These are phyloP conservation scores for Paracentrotus lividus DNA, from an alignment of 53 echinoderm and acorn worm species.

Conservation along the genomic window DNA sequence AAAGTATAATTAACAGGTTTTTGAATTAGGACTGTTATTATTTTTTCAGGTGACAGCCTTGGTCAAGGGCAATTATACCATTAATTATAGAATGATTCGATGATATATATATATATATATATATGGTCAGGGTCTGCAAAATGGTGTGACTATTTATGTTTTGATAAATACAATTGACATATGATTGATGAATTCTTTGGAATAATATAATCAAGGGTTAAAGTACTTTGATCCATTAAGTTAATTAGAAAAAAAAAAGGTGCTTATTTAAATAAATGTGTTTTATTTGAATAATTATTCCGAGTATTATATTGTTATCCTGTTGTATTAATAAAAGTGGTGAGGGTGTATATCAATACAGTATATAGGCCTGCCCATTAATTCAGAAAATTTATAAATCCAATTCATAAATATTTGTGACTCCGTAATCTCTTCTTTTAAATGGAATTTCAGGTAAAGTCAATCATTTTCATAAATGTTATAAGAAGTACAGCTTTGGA, in stretches of 20 bases:
- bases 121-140: neutral
- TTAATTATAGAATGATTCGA: neutral
- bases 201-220: no score
- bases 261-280: no score
- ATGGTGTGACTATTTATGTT: neutral
- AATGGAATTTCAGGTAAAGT: neutral
- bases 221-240: no score
- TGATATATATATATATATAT: slow-evolving; percentile 1
- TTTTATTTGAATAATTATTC: no score
- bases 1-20: neutral
- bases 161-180: no score
- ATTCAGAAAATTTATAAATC: no score
- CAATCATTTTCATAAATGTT: neutral
- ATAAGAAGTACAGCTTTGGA: neutral
- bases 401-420: neutral
- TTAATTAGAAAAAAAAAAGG: no score
- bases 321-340: no score
- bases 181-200: no score
- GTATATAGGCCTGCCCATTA: no score
- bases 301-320: no score
- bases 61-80: neutral
- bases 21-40: neutral
- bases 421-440: neutral
- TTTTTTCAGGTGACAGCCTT: neutral
- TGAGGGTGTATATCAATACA: no score